These are phyloP conservation scores for Eumeta japonica DNA, from an alignment of 1,140 invertebrate genomes.

Conservation along the genomic window DNA sequence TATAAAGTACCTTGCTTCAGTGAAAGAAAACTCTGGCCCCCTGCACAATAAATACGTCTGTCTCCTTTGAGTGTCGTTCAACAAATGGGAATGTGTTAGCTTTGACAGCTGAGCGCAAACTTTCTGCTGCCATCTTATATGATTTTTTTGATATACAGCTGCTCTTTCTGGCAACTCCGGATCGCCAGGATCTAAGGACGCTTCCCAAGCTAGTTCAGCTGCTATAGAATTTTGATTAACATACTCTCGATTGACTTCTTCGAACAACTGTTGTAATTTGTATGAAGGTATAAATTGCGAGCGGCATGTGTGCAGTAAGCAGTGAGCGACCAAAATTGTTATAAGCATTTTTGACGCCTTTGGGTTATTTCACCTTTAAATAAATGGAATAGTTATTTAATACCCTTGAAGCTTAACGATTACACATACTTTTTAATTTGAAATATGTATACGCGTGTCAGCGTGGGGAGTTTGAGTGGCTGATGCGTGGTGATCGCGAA, in stretches of 20 bases:
- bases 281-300: too few species aligned
- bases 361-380: too few species aligned
- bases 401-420: too few species aligned
- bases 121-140: conserved; percentile 25
- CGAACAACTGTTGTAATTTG: conserved; percentile 13
- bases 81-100: conserved; percentile 14
- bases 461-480: too few species aligned
- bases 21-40: conserved; percentile 23
- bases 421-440: too few species aligned
- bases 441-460: too few species aligned
- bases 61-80: conserved; percentile 28
- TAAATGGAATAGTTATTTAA: too few species aligned
- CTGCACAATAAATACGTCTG: conserved; percentile 32
- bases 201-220: conserved; percentile 30
- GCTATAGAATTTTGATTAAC: conserved; percentile 24
- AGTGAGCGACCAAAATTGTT: too few species aligned
- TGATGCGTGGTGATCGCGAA: too few species aligned
- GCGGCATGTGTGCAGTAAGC: too few species aligned
- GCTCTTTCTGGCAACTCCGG: conserved; percentile 12
- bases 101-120: conserved; percentile 19
- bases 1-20: conserved; percentile 37
- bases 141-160: conserved; percentile 20
- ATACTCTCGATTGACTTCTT: conserved; percentile 23
- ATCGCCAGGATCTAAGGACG: conserved; percentile 20
- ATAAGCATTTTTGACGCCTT: too few species aligned